These are phyloP conservation scores for Cartodere bifasciata DNA, from an alignment of 2,888 invertebrate genomes.

Conservation along the genomic window DNA sequence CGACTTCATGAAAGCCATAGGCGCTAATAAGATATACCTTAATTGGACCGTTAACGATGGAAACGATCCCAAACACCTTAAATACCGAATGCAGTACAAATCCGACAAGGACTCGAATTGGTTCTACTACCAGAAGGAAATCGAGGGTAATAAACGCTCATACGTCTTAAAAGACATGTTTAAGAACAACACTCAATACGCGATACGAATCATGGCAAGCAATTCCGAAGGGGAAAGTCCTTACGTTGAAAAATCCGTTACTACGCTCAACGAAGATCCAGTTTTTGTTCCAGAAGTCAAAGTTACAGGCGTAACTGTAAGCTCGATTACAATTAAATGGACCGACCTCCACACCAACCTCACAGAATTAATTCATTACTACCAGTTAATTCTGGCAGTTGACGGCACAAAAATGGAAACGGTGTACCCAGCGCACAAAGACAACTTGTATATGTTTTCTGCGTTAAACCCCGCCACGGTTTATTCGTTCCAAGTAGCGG, in stretches of 20 bases:
- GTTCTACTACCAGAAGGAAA: conserved; percentile 44
- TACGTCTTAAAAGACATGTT: conserved; percentile 52
- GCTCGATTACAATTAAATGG: conserved; percentile 76
- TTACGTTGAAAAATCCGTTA: conserved; percentile 41
- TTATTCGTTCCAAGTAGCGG: conserved; percentile 67
- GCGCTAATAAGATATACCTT: conserved; percentile 58
- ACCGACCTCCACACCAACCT: conserved; percentile 51
- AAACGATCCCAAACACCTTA: conserved; percentile 53
- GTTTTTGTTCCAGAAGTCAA: conserved; percentile 65
- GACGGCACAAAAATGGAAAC: conserved; percentile 43
- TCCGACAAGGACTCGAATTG: conserved; percentile 40
- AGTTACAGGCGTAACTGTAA: conserved; percentile 54
- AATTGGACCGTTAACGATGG: conserved; percentile 74
- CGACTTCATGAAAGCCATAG: conserved; percentile 62
- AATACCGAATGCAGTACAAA: conserved; percentile 42
- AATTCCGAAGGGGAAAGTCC: conserved; percentile 52
- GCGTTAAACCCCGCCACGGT: conserved; percentile 66
- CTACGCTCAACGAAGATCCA: conserved; percentile 59
- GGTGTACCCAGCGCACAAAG: conserved; percentile 49
- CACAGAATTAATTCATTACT: conserved; percentile 61
- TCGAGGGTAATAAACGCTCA: conserved; percentile 52
- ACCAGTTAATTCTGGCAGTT: conserved; percentile 52
- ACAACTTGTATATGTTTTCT: conserved; percentile 65
- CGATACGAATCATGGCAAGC: conserved; percentile 50
- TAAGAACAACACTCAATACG: conserved; percentile 52